Conservation (phyloP, 2,113 vertebrate genomes). For the Dasyornis broadbenti region DNA sequence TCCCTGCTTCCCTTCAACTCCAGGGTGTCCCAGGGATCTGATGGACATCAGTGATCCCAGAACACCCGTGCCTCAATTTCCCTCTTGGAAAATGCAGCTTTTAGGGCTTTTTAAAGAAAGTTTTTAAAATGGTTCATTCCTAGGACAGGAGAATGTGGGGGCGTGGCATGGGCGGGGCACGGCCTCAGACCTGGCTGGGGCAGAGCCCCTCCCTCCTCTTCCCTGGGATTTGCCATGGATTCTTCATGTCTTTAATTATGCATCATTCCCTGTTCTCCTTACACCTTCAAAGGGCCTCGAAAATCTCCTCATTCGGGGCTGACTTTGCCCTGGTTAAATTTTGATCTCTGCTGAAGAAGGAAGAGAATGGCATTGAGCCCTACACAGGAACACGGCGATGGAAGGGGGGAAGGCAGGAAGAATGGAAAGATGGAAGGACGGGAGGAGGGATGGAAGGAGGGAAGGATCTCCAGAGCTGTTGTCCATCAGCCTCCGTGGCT, state of each 20-base stretch:
- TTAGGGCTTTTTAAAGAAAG: not conserved
- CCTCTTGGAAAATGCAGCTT: not conserved
- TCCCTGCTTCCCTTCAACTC: not conserved
- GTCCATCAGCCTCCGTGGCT: rapidly evolving
- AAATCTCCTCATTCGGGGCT: slow-evolving; percentile 65
- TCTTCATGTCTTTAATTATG: slow-evolving; percentile 49
- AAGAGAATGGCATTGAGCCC: slow-evolving; percentile 48
- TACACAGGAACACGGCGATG: not conserved
- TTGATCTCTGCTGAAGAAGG: slow-evolving; percentile 53
- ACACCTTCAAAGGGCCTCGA: slow-evolving; percentile 61
- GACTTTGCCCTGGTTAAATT: slow-evolving; percentile 55
- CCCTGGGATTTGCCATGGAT: slow-evolving; percentile 6
- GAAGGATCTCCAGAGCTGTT: not conserved
- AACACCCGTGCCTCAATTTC: not conserved
- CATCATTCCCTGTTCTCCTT: slow-evolving; percentile 57
- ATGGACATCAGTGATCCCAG: rapidly evolving
- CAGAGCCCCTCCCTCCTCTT: slow-evolving; percentile 16
- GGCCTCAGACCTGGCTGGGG: not conserved
- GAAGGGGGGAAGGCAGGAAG: not conserved
- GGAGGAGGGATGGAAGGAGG: not conserved
- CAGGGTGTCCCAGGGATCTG: not conserved
- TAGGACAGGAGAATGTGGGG: rapidly evolving
- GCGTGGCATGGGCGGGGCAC: not conserved
- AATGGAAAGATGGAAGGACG: too few species aligned
- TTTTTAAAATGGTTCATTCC: not conserved